These are phyloP conservation scores for Synergus itoensis DNA, from an alignment of 2,888 invertebrate genomes.

Conservation along the genomic window DNA sequence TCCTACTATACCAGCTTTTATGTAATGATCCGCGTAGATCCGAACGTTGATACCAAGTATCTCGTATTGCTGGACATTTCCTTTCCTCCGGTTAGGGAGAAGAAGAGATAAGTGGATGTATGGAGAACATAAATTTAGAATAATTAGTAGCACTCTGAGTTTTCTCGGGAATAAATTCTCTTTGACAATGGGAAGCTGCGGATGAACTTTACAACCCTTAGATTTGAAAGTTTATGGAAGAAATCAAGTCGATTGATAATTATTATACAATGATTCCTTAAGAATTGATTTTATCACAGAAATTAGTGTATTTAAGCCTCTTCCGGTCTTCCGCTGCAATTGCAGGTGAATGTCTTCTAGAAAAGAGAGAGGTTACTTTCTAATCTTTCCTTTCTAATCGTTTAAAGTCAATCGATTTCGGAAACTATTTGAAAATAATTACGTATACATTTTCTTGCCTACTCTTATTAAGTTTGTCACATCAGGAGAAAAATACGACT, in stretches of 20 bases:
- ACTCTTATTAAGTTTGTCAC: not conserved
- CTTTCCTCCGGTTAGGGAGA: conserved; percentile 33
- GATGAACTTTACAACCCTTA: not conserved
- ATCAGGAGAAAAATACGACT: not conserved
- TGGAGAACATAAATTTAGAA: conserved; percentile 36
- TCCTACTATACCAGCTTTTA: conserved; percentile 18
- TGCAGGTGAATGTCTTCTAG: not conserved
- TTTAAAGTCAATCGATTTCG: not conserved
- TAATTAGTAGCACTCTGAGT: conserved; percentile 34
- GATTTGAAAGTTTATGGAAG: not conserved
- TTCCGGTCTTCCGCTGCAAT: not conserved
- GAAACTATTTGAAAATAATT: not conserved
- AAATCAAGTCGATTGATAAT: not conserved
- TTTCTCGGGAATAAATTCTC: conserved; percentile 19
- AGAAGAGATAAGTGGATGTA: conserved; percentile 37
- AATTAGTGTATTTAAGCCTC: not conserved
- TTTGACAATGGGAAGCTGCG: conserved; percentile 16
- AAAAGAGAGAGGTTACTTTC: conserved; percentile 8
- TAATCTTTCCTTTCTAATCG: conserved; percentile 5
- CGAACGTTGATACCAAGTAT: conserved; percentile 32
- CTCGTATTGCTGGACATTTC: conserved; percentile 27
- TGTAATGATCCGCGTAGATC: conserved; percentile 36
- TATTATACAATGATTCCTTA: no score
- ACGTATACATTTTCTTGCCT: not conserved
- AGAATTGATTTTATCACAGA: not conserved